Evolutionary conservation across 2,797 vertebrate genomes (phyloP), one percentile per base, ranked within the genome.

Genomic region (Tinamus major): DNA sequence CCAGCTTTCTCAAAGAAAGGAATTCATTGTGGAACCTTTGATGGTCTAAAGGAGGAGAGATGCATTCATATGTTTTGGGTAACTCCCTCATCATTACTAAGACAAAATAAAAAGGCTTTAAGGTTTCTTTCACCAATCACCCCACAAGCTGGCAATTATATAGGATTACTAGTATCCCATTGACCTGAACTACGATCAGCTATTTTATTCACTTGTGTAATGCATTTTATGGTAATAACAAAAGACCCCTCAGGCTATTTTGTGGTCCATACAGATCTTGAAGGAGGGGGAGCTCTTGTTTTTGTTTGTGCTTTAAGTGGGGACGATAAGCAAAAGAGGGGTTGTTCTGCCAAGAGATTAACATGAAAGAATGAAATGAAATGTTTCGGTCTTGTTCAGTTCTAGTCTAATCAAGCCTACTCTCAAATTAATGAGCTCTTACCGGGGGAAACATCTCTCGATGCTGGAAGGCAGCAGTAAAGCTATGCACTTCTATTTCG

Each of bases 11-110:
- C 94, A 97, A 96, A 94, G 96, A 95, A 95, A 95, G 94, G 94
- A 96, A 97, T 96, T 96, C 94, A 93, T 94, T 93, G 77, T 91
- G 88, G 90, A 95, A 92, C 88, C 97, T 97, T 98, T 97, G 97
- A 97, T 96, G 96, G 86, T 95, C 83, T 96, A 92, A 95, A 96
- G 83, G 88, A 89, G 83, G 88, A 92, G 91, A 95, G 83, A 59
- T 89, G 83, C 90, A 93, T 95, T 95, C 95, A 96, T 92, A 97
- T 97, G 94, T 97, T 95, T 96, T 94, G 93, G 93, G 96, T 92
- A 95, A 92, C 95, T 90, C 96, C 95, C 89, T 94, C 94, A 80
- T 93, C 93, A 94, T 96, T 96, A 96, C 95, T 69, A 86, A 95
- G 93, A 95, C 86, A 95, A 95, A 96, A 97, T 96, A 97, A 96